Percentiles rank a stretch among this genome's conserved stretches.
These are phyloP conservation scores for Atlantisia rogersi DNA, from an alignment of 2,113 vertebrate species.

Conservation along the genomic window DNA sequence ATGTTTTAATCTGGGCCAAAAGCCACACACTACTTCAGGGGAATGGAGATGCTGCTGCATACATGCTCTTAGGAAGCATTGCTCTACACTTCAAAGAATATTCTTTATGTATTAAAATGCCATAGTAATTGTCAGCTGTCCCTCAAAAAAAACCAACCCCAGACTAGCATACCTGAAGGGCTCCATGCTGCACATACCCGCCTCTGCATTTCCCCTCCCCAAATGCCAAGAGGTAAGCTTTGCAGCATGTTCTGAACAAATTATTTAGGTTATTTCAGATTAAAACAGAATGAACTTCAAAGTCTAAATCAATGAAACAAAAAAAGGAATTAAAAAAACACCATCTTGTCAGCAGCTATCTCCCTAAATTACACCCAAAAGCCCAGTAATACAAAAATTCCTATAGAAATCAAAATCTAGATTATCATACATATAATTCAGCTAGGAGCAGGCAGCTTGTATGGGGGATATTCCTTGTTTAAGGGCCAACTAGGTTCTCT, in stretches of 20 bases:
- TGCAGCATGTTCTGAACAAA: background rate
- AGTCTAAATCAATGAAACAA: background rate
- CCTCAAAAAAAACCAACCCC: background rate
- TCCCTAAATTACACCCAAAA: background rate
- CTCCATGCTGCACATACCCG: background rate
- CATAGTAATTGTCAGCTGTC: background rate
- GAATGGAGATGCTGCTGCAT: background rate
- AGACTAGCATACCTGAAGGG: background rate
- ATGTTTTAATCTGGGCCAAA: background rate
- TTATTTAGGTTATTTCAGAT: background rate
- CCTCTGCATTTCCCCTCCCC: background rate
- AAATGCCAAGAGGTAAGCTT: background rate
- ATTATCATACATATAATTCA: accelerated
- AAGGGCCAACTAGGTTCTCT: background rate
- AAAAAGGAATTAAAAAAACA: background rate
- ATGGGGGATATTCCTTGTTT: background rate
- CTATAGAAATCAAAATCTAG: background rate
- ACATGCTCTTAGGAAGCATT: background rate
- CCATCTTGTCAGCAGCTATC: background rate
- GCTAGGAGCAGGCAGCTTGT: background rate
- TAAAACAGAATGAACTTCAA: background rate
- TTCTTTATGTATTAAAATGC: background rate
- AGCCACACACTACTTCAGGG: background rate
- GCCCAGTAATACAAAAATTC: background rate
- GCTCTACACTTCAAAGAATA: background rate